Evolutionary conservation across 2,888 invertebrate genomes (phyloP).

Genomic region (Sussaba pulchella): DNA sequence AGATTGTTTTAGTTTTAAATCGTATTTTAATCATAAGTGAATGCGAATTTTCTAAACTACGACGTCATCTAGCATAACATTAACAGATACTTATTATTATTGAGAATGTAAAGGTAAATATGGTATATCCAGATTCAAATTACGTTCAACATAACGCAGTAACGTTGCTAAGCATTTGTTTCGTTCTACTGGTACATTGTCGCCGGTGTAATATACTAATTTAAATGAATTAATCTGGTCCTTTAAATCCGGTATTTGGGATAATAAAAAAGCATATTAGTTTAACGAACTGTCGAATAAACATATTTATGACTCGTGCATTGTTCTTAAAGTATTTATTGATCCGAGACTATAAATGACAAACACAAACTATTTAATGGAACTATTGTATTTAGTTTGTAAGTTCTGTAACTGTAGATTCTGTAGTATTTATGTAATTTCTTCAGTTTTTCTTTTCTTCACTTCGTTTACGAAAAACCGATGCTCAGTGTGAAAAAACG

Average conservation of each 20-base stretch:
- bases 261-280: slow-evolving; percentile 58
- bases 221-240: slow-evolving; percentile 60
- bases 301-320: slow-evolving; percentile 80
- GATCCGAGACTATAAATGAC: slow-evolving; percentile 74
- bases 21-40: slow-evolving; percentile 59
- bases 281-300: slow-evolving; percentile 61
- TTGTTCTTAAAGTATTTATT: slow-evolving; percentile 78
- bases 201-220: slow-evolving; percentile 67
- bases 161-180: slow-evolving; percentile 54
- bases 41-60: slow-evolving; percentile 58
- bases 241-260: slow-evolving; percentile 74
- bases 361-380: slow-evolving; percentile 72
- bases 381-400: slow-evolving; percentile 75
- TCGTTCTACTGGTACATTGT: slow-evolving; percentile 49
- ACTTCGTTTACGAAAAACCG: slow-evolving; percentile 28
- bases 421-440: slow-evolving; percentile 75
- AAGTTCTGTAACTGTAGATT: slow-evolving; percentile 75
- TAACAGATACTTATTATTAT: slow-evolving; percentile 65
- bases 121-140: slow-evolving; percentile 50
- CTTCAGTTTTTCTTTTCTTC: slow-evolving; percentile 61
- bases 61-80: slow-evolving; percentile 71
- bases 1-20: slow-evolving; percentile 62
- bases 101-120: slow-evolving; percentile 42
- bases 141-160: slow-evolving; percentile 58
- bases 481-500: slow-evolving; percentile 43